Percentiles rank a stretch among this genome's conserved stretches.
Conservation (phyloP, 2,888 invertebrate genomes). For the Ormyrus rosae region DNA sequence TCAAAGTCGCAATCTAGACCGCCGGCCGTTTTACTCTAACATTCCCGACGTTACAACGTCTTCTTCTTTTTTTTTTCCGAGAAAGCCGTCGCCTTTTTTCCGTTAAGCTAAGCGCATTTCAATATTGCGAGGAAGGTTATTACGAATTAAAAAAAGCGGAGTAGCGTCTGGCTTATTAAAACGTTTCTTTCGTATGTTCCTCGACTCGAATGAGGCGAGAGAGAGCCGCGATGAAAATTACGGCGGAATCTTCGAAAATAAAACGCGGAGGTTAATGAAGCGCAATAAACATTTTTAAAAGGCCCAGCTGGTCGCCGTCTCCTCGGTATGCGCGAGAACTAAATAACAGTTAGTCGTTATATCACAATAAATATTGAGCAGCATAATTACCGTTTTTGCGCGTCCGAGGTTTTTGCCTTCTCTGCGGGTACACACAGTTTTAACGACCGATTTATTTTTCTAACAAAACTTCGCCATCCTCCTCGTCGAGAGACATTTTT, state of each 20-base stretch:
- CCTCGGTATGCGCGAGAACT: background rate
- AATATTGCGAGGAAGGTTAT: too few relatives aligned
- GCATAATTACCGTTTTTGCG: conserved; percentile 28
- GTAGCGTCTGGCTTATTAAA: too few relatives aligned
- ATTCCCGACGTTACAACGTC: background rate
- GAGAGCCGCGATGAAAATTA: background rate
- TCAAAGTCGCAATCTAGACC: conserved; percentile 48
- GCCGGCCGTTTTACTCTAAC: background rate
- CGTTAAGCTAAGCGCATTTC: background rate
- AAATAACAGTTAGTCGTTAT: background rate
- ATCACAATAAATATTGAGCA: conserved; percentile 34
- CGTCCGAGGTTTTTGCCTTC: conserved; percentile 20
- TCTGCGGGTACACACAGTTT: conserved; percentile 7
- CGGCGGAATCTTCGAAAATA: too few relatives aligned
- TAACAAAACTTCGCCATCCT: background rate
- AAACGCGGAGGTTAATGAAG: too few relatives aligned
- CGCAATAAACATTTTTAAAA: too few relatives aligned
- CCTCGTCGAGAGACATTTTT: background rate
- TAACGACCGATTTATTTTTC: conserved; percentile 30
- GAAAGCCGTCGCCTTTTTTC: background rate
- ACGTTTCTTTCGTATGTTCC: background rate
- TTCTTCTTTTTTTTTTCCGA: background rate
- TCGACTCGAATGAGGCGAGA: background rate
- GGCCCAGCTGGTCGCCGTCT: too few relatives aligned
- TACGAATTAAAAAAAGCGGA: too few relatives aligned